Evolutionary conservation across 1,140 invertebrate genomes (phyloP), one percentile per base, ranked within the genome.

Genomic region (Diachasmimorpha longicaudata): DNA sequence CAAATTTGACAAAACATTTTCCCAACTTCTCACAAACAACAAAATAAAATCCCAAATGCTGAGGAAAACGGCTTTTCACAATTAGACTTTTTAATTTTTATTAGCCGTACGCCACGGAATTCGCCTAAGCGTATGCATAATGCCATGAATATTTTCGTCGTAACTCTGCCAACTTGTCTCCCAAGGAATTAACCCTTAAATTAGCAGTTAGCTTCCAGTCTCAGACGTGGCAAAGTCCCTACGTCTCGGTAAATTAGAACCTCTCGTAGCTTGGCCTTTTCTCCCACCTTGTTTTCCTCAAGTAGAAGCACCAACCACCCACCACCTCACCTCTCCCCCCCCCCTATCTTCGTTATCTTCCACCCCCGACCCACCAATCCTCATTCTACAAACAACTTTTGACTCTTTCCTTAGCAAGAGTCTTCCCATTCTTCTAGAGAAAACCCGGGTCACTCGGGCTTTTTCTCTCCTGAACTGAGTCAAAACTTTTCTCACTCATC

Each of bases 11-110:
- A 36, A 66, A 66, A 66, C 8, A 66, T 25, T 66, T 31, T 66
- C 4, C 14, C 19, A 66, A n/a, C 13, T 14, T 76, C 14, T 66
- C 4, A 42, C 46, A 73, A 66, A 58, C 44, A 36, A 14, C 36
- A 44, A 70, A 46, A 69, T 52, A 66, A 77, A 74, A 70, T 39
- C 48, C 55, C 67, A 74, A 70, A 42, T 36, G 69, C 48, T 36
- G 37, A 23, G 74, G 72, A 63, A 79, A 78, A 76, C 80, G 78
- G 81, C 82, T 81, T 84, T 83, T 86, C 78, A 83, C 86, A 89
- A 89, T 89, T 89, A 89, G 86, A 89, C 87, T 88, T 89, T 89
- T 89, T 89, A 89, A 89, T 88, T 89, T 89, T 88, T 87, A 89
- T 89, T 89, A 89, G 86, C 83, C 13, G 23, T 66, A 66, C 63